phyloP scores from a whole-genome alignment of 2,113 vertebrate genomes.

The Maccullochella peelii region DNA sequence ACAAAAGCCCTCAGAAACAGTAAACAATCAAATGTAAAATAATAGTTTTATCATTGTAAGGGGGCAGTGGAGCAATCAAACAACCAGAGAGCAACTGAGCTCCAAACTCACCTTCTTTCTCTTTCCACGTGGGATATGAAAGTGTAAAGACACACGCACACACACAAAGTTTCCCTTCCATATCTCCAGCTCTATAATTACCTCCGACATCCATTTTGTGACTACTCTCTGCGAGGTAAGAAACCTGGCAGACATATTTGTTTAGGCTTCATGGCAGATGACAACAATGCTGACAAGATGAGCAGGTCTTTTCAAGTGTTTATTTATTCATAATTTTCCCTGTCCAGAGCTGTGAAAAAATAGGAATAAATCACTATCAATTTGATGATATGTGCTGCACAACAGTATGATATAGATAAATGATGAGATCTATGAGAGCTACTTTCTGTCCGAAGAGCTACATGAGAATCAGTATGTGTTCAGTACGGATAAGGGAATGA shows the following conservation, averaged over 20 bases:
- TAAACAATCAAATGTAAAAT: slow-evolving; percentile 15
- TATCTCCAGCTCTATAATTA: slow-evolving; percentile 75
- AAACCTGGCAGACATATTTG: slow-evolving; percentile 67
- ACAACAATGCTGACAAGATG: slow-evolving; percentile 66
- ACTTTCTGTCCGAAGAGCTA: background rate
- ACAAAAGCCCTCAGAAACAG: background rate
- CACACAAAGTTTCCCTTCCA: slow-evolving; percentile 46
- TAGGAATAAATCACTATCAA: slow-evolving; percentile 45
- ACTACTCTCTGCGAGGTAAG: slow-evolving; percentile 41
- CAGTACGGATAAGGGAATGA: background rate
- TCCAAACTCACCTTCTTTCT: slow-evolving; percentile 5
- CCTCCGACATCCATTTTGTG: slow-evolving; percentile 71
- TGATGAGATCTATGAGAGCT: background rate
- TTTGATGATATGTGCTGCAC: slow-evolving; percentile 25
- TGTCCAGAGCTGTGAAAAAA: slow-evolving; percentile 61
- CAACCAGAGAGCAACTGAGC: slow-evolving; percentile 19
- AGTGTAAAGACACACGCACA: slow-evolving; percentile 45
- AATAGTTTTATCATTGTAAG: background rate
- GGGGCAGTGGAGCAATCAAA: slow-evolving; percentile 7
- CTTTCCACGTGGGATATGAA: slow-evolving; percentile 52
- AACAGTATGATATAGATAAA: slow-evolving; percentile 6
- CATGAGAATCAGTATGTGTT: slow-evolving; percentile 9
- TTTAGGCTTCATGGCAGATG: slow-evolving; percentile 70
- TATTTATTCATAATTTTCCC: slow-evolving; percentile 67
- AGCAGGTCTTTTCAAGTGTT: slow-evolving; percentile 58